Base-by-base conservation (phyloP, 2,888 invertebrate species). In the Eristalis intricaria region DNA sequence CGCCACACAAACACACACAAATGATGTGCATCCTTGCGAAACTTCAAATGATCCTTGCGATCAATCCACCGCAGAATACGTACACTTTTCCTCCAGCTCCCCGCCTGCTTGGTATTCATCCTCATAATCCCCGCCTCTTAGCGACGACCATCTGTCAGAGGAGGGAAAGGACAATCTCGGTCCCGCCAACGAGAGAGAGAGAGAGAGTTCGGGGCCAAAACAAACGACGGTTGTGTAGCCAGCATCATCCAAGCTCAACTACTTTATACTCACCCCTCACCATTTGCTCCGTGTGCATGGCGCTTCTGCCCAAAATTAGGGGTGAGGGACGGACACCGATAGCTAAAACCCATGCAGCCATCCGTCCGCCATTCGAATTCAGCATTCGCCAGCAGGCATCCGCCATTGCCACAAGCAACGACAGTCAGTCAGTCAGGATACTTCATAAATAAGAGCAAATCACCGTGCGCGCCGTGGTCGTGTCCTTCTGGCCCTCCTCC, bases 391-490 rank as follows among this genome's bases (percentile, higher is more conserved):
- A 43, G 13, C 50, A n/a, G 43, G 63, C 60, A 58, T 80, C 58
- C 61, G 71, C 60, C 66, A 80, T 68, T 75, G 50, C 80, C 70
- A 64, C 65, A 38, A 60, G 43, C 38, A 81, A 40, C 66, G 38
- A 63, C 69, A 38, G 60, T 29, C 19, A 66, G 23, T 40, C n/a
- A 75, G 80, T 65, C 66, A 68, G 78, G 83, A 71, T 76, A 87
- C 87, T 87, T 87, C 87, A 87, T 87, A 76, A 87, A 87, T 79
- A 79, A 79, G 64, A 79, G 76, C 79, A 87, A 87, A 87, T 87
- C 84, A 80, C 75, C 71, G 32, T 58, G 60, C 23, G 35, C 63
- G 75, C 73, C 50, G 66, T 66, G 50, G 38, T 38, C 38, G 38
- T 38, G 38, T 38, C 38, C 38, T 32, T 32, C 32, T 32, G 32